Evolutionary conservation across 2,797 vertebrate species (phyloP).

Genomic region (Oreortyx pictus): DNA sequence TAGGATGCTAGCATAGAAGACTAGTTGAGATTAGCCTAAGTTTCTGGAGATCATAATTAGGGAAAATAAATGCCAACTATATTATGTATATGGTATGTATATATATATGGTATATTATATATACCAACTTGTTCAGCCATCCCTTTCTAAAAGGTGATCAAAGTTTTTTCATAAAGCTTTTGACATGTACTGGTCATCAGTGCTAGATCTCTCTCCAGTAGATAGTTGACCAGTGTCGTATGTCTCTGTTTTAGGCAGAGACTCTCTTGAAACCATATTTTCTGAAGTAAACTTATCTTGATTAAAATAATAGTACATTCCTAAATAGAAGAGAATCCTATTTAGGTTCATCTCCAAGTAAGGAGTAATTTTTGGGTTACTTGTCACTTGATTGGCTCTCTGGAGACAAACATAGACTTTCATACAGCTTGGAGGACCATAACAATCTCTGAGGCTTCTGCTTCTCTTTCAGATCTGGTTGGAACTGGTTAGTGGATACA

Average conservation of each 20-base stretch:
- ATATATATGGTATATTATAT: too few relatives aligned
- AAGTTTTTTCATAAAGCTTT: neutral
- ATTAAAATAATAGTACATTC: neutral
- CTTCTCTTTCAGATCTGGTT: constrained; percentile 9
- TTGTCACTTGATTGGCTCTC: neutral
- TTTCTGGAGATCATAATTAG: neutral
- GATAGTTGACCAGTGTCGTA: neutral
- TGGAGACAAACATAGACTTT: neutral
- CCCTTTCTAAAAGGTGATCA: neutral
- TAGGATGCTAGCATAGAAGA: neutral
- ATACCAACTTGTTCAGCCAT: too few relatives aligned
- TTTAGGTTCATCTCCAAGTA: neutral
- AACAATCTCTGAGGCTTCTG: neutral
- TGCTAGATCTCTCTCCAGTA: neutral
- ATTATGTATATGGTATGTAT: too few relatives aligned
- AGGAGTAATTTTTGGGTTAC: neutral
- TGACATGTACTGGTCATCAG: neutral
- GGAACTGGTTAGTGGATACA: neutral
- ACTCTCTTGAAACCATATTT: neutral
- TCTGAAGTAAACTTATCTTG: neutral
- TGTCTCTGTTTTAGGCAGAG: neutral
- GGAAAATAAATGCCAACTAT: neutral
- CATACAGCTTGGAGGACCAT: neutral
- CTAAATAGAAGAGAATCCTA: neutral
- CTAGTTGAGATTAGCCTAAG: neutral